Conservation (phyloP, 2,113 vertebrate species). For the Coturnix japonica region DNA sequence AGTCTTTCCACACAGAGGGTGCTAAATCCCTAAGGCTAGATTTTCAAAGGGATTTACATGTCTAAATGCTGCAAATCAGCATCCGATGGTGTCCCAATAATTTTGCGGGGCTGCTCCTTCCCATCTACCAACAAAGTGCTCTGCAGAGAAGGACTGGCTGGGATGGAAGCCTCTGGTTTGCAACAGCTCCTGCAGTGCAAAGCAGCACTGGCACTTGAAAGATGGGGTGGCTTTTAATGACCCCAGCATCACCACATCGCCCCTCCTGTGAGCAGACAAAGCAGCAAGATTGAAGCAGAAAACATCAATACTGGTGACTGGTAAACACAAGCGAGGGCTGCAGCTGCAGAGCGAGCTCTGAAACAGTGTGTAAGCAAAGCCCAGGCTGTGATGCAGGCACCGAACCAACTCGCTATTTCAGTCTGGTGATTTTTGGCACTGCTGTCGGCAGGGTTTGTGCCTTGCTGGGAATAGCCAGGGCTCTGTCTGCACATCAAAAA, state of each 20-base stretch:
- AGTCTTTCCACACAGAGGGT: neutral
- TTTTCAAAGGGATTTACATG: neutral
- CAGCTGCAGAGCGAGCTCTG: constrained; percentile 46
- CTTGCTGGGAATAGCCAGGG: neutral
- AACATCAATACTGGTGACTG: neutral
- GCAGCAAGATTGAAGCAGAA: constrained; percentile 28
- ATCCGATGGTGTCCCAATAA: neutral
- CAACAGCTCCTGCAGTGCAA: neutral
- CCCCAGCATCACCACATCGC: neutral
- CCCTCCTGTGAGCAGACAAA: neutral
- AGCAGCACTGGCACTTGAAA: neutral
- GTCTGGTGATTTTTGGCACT: neutral
- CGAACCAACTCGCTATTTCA: neutral
- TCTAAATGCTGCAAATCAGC: constrained; percentile 23
- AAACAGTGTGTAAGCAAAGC: constrained; percentile 33
- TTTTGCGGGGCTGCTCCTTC: neutral
- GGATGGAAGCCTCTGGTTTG: neutral
- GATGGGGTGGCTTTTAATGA: neutral
- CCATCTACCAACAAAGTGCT: neutral
- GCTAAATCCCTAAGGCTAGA: neutral
- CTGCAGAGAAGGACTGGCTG: neutral
- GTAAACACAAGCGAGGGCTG: constrained; percentile 38
- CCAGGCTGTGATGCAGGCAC: neutral
- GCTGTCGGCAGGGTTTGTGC: neutral
- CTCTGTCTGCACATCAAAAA: neutral